phyloP scores from a whole-genome alignment of 2,797 vertebrate genomes.

The Cuniculus paca region DNA sequence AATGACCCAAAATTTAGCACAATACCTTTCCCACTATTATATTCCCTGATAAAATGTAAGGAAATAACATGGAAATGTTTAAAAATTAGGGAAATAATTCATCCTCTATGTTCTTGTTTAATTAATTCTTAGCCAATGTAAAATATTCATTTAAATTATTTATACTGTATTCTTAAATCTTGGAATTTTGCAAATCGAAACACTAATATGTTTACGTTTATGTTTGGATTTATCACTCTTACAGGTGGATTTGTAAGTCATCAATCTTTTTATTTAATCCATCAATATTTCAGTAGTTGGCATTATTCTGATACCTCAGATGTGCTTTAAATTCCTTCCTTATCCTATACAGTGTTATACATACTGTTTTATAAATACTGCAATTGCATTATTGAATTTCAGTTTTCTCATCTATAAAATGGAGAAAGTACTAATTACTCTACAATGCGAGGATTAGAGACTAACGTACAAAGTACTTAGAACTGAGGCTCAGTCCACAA shows the following conservation, averaged over 20 bases:
- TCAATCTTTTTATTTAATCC: too few species aligned
- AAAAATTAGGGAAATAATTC: background rate
- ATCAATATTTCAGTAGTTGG: background rate
- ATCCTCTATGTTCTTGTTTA: background rate
- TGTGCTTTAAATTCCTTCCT: background rate
- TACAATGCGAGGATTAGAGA: background rate
- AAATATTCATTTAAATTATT: background rate
- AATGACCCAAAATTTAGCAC: background rate
- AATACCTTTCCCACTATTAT: background rate
- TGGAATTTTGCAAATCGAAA: background rate
- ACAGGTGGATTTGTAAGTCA: background rate
- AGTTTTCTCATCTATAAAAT: background rate
- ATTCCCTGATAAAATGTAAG: background rate
- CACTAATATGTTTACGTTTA: background rate
- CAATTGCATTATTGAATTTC: background rate
- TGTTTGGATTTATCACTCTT: background rate
- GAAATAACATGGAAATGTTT: background rate
- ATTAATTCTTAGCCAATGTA: background rate
- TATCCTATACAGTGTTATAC: background rate
- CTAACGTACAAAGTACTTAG: background rate
- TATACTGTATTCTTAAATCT: background rate
- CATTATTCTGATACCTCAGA: background rate
- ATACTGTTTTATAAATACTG: background rate
- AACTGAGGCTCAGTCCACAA: background rate
- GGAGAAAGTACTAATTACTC: background rate